Evolutionary conservation across 2,113 vertebrate species (phyloP).

Genomic region (Ciconia stormi): DNA sequence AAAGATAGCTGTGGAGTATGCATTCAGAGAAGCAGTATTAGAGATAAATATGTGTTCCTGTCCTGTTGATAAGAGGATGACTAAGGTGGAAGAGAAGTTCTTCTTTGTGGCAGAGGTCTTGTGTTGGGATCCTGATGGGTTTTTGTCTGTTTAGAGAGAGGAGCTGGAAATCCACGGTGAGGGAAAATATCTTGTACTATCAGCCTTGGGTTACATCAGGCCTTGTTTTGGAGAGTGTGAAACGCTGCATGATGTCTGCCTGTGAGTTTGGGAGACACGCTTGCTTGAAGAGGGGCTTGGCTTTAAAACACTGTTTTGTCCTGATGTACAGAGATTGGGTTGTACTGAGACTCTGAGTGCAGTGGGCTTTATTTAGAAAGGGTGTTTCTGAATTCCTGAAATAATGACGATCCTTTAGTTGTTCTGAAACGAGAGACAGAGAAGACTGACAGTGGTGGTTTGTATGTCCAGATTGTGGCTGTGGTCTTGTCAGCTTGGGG

Average conservation of each 20-base stretch:
- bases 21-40: neutral
- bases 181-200: neutral
- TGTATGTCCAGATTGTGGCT: neutral
- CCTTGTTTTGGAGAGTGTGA: neutral
- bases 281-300: neutral
- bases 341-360: neutral
- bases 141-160: neutral
- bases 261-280: rapidly evolving
- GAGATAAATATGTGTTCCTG: neutral
- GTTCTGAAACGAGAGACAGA: neutral
- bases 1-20: neutral
- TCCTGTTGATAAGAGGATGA: neutral
- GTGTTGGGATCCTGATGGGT: rapidly evolving
- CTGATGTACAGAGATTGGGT: rapidly evolving
- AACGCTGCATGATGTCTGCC: neutral
- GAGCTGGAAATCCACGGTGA: neutral
- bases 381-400: neutral
- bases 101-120: neutral
- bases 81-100: neutral
- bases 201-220: neutral
- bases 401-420: neutral
- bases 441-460: neutral
- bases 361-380: neutral
- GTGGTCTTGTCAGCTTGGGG: neutral
- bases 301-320: neutral